Base-by-base conservation (phyloP, 2,797 vertebrate species). In the Girardinus metallicus region DNA sequence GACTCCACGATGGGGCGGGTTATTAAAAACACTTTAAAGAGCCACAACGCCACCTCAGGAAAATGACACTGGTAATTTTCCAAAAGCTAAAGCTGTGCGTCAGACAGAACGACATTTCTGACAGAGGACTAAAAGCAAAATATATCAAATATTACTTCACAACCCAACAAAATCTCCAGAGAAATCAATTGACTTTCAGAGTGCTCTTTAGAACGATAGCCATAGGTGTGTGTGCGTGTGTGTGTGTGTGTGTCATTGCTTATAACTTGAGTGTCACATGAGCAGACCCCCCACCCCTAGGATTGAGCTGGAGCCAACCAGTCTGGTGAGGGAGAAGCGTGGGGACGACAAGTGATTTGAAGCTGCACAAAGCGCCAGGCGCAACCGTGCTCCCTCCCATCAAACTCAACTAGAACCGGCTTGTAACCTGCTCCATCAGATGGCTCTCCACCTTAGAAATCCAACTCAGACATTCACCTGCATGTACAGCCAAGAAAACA, bases 181-280 rank as follows among this genome's bases (percentile, higher is more conserved):
- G 75, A 85, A 91, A 88, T 89, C 85, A 79, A 91, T 86, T 85
- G 92, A 89, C 92, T 93, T 94, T 93, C 85, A 93, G 85, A 53
- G 66, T 75, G 82, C 72, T 85, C 87, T 92, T 88, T 83, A 81
- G 78, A 57, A 83, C 81, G 80, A 84, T 80, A 86, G 88, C 78
- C 75, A 83, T 83, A 87, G 81, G 86, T 90, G 89, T 78, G 82
- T 85, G 86, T 85, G 88, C 85, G 43, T 43, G 41, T 49, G 43
- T 44, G 43, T 44, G 85, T 89, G 89, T 78, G 82, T 85, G 87
- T 86, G 88, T 86, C 85, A 83, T 80, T 85, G 92, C 85, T 88
- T 82, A 88, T 91, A 91, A 93, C 91, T 91, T 88, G 86, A 91
- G 92, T 94, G 93, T 94, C 94, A 95, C 89, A 79, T 68, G 87